phyloP scores from a whole-genome alignment of 2,888 invertebrate species.

The Sphecodes monilicornis region DNA sequence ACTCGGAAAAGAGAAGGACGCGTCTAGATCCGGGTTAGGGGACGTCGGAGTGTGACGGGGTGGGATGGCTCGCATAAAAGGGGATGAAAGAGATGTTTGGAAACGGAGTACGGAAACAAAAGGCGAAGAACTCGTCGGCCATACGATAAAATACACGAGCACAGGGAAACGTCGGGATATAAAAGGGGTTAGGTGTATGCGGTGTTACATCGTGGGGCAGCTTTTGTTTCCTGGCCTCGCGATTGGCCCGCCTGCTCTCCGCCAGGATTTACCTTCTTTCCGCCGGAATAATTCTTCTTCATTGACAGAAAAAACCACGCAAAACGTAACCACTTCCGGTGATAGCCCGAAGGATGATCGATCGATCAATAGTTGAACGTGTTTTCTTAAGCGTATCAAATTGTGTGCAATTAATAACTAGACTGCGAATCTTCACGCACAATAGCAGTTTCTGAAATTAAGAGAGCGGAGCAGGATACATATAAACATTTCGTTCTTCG shows the following conservation, averaged over 20 bases:
- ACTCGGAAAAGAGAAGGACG: neutral
- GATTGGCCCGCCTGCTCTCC: neutral
- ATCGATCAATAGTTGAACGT: neutral
- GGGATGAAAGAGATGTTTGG: slow-evolving; percentile 27
- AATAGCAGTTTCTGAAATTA: no score
- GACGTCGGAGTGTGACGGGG: neutral
- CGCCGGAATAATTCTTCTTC: neutral
- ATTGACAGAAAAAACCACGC: neutral
- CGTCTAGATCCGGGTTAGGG: neutral
- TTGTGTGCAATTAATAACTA: neutral
- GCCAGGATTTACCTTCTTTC: neutral
- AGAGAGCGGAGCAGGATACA: no score
- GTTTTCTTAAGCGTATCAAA: neutral
- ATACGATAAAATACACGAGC: slow-evolving; percentile 18
- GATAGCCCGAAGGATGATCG: neutral
- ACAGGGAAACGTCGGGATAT: slow-evolving; percentile 1
- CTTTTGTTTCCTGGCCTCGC: slow-evolving; percentile 22
- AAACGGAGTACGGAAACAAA: slow-evolving; percentile 31
- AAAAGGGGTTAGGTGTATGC: neutral
- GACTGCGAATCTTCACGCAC: no score
- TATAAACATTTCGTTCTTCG: no score
- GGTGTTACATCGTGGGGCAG: slow-evolving; percentile 5
- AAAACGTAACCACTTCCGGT: neutral
- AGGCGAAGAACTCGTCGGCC: slow-evolving; percentile 17
- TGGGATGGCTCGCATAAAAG: neutral